Conservation (phyloP, 2,888 invertebrate species). For the Cheilosia pagana region DNA sequence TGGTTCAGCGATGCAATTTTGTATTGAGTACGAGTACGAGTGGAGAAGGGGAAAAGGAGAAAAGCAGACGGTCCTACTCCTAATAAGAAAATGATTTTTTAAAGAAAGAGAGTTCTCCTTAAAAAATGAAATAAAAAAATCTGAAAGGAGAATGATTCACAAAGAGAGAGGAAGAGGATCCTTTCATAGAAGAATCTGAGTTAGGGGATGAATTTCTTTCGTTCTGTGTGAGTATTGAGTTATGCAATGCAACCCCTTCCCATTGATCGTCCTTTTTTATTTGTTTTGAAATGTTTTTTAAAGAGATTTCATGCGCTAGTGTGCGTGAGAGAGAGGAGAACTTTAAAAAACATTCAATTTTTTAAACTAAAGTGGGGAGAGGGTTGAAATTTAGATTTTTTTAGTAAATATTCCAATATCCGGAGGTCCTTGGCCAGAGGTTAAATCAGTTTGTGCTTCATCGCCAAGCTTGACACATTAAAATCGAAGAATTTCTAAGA, state of each 20-base stretch:
- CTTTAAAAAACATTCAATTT: constrained; percentile 31
- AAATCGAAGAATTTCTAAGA: constrained; percentile 53
- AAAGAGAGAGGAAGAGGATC: constrained; percentile 7
- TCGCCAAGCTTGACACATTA: constrained; percentile 81
- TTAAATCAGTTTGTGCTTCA: constrained; percentile 82
- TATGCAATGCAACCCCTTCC: constrained; percentile 62
- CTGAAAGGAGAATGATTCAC: constrained; percentile 1
- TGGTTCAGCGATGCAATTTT: constrained; percentile 53
- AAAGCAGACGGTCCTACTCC: not conserved
- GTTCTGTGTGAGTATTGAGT: constrained; percentile 12
- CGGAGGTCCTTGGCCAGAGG: constrained; percentile 52
- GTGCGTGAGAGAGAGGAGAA: constrained; percentile 53
- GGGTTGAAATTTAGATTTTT: constrained; percentile 61
- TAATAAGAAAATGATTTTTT: not conserved
- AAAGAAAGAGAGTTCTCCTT: constrained; percentile 47
- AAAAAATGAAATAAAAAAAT: constrained; percentile 28
- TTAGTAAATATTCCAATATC: constrained; percentile 59
- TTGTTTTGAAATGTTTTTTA: constrained; percentile 36
- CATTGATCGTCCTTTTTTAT: constrained; percentile 50
- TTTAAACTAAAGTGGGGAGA: constrained; percentile 62
- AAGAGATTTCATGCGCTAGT: constrained; percentile 21
- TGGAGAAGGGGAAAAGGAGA: constrained; percentile 35
- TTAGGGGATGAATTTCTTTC: constrained; percentile 54
- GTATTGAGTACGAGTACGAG: constrained; percentile 19
- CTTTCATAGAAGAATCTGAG: constrained; percentile 31